A percentile compares a stretch with the other conserved stretches of the same genome.
These are phyloP conservation scores for Lepus europaeus DNA, from an alignment of 2,113 vertebrate genomes.

Conservation along the genomic window DNA sequence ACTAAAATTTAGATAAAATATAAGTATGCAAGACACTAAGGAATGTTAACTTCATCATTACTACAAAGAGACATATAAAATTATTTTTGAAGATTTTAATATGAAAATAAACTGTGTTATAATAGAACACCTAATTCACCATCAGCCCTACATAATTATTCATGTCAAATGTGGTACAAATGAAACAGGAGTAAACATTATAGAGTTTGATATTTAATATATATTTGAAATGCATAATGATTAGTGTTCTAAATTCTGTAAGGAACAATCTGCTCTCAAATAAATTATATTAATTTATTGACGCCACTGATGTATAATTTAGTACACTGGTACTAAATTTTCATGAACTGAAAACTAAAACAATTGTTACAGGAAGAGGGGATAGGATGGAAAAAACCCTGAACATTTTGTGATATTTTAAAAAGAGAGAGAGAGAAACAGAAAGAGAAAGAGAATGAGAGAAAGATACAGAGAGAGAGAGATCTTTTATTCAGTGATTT, in stretches of 20 bases:
- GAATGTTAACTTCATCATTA: not conserved
- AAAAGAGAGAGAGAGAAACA: no score
- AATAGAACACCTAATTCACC: not conserved
- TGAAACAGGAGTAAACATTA: not conserved
- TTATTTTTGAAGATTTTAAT: not conserved
- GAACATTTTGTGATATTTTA: not conserved
- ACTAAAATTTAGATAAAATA: constrained; percentile 51
- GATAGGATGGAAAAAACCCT: not conserved
- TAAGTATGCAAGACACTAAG: not conserved
- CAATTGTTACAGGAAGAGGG: rapidly evolving
- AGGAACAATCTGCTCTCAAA: not conserved
- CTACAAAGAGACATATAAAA: constrained; percentile 23
- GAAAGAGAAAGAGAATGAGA: no score
- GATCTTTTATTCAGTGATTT: no score
- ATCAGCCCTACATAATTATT: not conserved
- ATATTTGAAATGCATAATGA: constrained; percentile 23
- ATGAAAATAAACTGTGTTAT: not conserved
- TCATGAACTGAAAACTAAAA: not conserved
- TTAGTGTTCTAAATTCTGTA: not conserved
- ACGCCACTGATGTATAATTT: not conserved
- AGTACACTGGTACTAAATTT: not conserved
- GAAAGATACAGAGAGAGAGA: no score
- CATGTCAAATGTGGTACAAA: constrained; percentile 23
- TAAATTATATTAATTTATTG: constrained; percentile 24
- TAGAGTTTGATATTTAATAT: not conserved